phyloP scores from a whole-genome alignment of 2,113 vertebrate species.

The Pangasianodon hypophthalmus region DNA sequence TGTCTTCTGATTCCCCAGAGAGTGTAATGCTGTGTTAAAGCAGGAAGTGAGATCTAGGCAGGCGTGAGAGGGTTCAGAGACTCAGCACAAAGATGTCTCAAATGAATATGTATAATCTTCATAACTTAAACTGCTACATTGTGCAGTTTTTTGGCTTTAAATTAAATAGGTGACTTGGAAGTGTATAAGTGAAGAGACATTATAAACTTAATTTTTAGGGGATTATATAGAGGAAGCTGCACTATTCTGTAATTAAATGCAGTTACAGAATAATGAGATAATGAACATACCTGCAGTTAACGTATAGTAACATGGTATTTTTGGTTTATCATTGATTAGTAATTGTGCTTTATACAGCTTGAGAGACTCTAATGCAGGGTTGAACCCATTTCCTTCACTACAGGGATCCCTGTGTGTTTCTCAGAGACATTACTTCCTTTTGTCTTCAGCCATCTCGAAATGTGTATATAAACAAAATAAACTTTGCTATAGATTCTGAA shows the following conservation, averaged over 20 bases:
- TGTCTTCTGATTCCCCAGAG: neutral
- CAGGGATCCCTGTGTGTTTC: neutral
- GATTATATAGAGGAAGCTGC: neutral
- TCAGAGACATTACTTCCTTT: neutral
- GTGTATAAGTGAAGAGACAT: neutral
- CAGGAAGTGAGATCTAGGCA: conserved; percentile 48
- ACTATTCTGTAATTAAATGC: neutral
- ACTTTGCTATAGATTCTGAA: neutral
- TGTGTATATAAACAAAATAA: neutral
- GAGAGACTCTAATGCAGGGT: neutral
- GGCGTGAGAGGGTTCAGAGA: neutral
- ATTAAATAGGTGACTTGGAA: neutral
- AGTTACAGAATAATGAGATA: neutral
- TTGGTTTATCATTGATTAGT: neutral
- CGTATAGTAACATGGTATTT: neutral
- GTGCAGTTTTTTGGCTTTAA: neutral
- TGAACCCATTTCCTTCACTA: neutral
- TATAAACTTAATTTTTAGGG: neutral
- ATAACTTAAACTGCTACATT: neutral
- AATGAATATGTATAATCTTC: neutral
- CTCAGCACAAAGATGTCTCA: neutral
- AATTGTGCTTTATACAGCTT: neutral
- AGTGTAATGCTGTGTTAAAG: conserved; percentile 23
- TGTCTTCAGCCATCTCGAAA: neutral
- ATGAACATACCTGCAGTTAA: neutral